These are phyloP conservation scores for Lithobates sylvaticus DNA, from an alignment of 2,797 vertebrate species.

Conservation along the genomic window DNA sequence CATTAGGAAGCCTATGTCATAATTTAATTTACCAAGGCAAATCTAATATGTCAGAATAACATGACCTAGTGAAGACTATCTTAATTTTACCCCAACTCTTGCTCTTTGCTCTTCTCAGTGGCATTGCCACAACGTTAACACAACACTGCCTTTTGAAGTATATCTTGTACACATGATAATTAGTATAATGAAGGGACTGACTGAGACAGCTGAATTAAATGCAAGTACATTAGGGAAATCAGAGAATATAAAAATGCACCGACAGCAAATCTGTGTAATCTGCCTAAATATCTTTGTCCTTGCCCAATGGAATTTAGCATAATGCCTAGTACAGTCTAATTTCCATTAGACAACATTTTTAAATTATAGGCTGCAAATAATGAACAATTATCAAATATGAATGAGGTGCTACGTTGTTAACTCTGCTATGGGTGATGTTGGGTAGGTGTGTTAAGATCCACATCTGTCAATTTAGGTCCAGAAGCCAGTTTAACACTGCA, in stretches of 20 bases:
- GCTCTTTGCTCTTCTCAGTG: not conserved
- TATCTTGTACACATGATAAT: constrained; percentile 31
- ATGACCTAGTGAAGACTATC: not conserved
- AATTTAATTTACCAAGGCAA: not conserved
- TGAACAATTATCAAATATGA: not conserved
- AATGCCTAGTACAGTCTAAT: not conserved
- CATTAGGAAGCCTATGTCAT: not conserved
- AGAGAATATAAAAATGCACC: not conserved
- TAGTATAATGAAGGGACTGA: constrained; percentile 32
- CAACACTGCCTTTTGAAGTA: constrained; percentile 2
- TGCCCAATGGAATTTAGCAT: not conserved
- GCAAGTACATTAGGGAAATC: constrained; percentile 13
- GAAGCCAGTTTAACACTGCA: not conserved
- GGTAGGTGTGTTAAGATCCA: not conserved
- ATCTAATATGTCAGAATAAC: not conserved
- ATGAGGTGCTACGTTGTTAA: not conserved
- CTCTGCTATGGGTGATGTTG: not conserved
- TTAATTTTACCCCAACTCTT: not conserved
- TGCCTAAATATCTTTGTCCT: not conserved
- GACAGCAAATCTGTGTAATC: not conserved
- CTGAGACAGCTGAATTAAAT: constrained; percentile 13
- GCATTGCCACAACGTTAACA: not conserved
- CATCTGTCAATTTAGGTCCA: no score
- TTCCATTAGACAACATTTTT: not conserved
- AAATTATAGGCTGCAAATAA: not conserved